phyloP scores from a whole-genome alignment of 2,888 invertebrate species.

The Epirrhoe tristata region DNA sequence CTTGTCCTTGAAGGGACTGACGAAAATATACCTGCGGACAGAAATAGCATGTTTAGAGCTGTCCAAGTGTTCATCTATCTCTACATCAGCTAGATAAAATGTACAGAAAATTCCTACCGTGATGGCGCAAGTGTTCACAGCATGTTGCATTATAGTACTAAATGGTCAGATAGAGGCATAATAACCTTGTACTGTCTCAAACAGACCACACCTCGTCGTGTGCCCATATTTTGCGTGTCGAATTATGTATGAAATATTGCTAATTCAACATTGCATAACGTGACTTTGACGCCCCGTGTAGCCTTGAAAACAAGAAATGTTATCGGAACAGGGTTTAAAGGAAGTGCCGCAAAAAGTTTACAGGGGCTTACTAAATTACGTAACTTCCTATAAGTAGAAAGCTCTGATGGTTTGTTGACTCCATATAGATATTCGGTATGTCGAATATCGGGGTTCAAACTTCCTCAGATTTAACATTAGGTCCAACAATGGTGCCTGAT shows the following conservation, averaged over 20 bases:
- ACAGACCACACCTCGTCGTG: slow-evolving; percentile 13
- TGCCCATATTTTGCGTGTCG: slow-evolving; percentile 1
- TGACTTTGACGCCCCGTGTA: slow-evolving; percentile 30
- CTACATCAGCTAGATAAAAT: not conserved
- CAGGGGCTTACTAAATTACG: no score
- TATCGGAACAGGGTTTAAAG: slow-evolving; percentile 22
- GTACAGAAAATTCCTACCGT: slow-evolving; percentile 2
- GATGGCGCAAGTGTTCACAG: slow-evolving; percentile 21
- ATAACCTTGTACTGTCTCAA: slow-evolving; percentile 25
- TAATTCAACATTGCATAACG: slow-evolving; percentile 16
- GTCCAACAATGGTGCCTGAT: no score
- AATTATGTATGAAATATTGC: slow-evolving; percentile 9
- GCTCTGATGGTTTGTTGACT: no score
- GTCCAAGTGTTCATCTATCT: not conserved
- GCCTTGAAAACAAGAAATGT: slow-evolving; percentile 39
- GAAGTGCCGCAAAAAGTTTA: not conserved
- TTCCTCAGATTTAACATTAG: no score
- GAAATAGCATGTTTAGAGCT: slow-evolving; percentile 13
- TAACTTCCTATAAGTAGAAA: no score
- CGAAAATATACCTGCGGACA: slow-evolving; percentile 89
- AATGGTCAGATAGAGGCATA: slow-evolving; percentile 15
- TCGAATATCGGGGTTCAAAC: no score
- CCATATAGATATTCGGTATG: no score
- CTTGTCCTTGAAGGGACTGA: slow-evolving; percentile 90
- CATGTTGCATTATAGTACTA: slow-evolving; percentile 13